Evolutionary conservation across 2,113 vertebrate genomes (phyloP).

Genomic region (Carassius carassius): DNA sequence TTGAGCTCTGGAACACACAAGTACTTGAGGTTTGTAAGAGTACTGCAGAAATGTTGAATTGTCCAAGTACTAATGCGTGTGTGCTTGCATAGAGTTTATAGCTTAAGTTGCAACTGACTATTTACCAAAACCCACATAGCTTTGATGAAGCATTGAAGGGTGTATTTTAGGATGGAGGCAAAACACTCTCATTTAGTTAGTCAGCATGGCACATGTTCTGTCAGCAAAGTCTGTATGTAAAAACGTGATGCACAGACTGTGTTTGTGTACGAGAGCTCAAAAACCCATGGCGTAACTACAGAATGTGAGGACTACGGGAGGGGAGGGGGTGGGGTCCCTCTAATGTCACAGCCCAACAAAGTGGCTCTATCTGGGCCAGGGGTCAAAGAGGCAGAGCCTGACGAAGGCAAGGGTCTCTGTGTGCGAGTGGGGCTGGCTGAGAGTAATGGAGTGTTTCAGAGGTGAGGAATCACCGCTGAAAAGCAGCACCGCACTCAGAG

Average conservation of each 20-base stretch:
- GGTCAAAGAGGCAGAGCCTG: slow-evolving; percentile 24
- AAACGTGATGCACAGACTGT: not conserved
- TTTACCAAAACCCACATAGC: slow-evolving; percentile 25
- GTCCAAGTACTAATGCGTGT: not conserved
- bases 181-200: slow-evolving; percentile 1
- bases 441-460: slow-evolving; percentile 49
- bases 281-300: not conserved
- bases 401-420: slow-evolving; percentile 18
- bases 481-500: slow-evolving; percentile 37
- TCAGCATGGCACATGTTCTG: not conserved
- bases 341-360: slow-evolving; percentile 30
- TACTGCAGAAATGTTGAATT: not conserved
- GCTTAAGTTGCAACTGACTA: not conserved
- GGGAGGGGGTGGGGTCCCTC: slow-evolving; percentile 26
- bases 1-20: not conserved
- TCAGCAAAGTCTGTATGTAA: slow-evolving; percentile 3
- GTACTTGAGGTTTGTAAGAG: not conserved
- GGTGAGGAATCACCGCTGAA: slow-evolving; percentile 34
- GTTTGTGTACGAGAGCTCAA: slow-evolving; percentile 30
- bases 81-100: not conserved
- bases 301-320: not conserved
- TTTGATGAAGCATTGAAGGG: not conserved
- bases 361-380: slow-evolving; percentile 36
- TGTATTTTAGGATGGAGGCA: slow-evolving; percentile 11
- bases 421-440: slow-evolving; percentile 33